Evolutionary conservation across 1,140 invertebrate species (phyloP).

Genomic region (Bombus terrestris): DNA sequence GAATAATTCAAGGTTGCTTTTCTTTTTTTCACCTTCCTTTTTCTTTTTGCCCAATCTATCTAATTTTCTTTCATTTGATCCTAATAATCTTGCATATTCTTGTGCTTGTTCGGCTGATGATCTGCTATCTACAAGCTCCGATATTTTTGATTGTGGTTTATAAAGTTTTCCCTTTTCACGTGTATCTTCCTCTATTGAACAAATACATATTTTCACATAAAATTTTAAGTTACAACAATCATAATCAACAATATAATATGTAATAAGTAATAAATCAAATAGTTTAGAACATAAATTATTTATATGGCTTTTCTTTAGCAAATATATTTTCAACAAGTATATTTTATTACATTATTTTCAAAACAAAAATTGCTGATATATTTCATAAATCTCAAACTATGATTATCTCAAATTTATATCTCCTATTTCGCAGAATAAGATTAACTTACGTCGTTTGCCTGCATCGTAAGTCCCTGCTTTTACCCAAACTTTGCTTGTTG

Average conservation of each 20-base stretch:
- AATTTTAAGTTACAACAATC: not conserved
- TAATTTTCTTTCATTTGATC: conserved; percentile 84
- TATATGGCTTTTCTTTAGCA: not conserved
- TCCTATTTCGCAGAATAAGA: conserved; percentile 23
- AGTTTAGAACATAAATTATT: not conserved
- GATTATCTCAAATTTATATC: not conserved
- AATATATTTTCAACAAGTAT: not conserved
- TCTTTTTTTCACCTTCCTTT: conserved; percentile 94
- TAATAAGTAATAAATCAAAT: too few relatives aligned
- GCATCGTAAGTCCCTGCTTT: conserved; percentile 98
- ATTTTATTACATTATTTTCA: not conserved
- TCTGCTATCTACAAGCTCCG: conserved; percentile 80
- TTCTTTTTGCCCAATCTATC: conserved; percentile 91
- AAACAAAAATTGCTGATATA: conserved; percentile 13
- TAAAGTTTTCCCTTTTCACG: conserved; percentile 96
- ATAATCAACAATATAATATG: too few relatives aligned
- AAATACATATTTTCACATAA: conserved; percentile 8
- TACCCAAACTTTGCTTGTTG: conserved; percentile 95
- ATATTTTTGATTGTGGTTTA: conserved; percentile 93
- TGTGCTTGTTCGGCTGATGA: conserved; percentile 85
- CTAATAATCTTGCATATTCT: conserved; percentile 88
- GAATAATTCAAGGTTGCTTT: conserved; percentile 98
- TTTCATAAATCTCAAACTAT: not conserved
- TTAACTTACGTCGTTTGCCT: conserved; percentile 91
- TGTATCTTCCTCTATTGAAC: conserved; percentile 90